These are phyloP conservation scores for Parnassius apollo DNA, from an alignment of 2,888 invertebrate genomes.

Conservation along the genomic window DNA sequence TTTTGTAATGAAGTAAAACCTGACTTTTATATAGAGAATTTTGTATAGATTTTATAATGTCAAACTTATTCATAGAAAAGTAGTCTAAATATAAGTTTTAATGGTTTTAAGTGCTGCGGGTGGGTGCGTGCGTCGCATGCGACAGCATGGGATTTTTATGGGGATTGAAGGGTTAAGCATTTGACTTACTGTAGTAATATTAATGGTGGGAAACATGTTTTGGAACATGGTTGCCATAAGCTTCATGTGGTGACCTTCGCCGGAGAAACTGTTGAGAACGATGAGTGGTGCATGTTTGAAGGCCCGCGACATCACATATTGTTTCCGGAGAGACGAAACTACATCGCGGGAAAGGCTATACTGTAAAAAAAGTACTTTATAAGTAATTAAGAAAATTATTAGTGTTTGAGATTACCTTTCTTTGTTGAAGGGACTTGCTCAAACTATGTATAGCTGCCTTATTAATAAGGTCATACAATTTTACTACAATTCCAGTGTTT, in stretches of 20 bases:
- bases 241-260: slow-evolving; percentile 93
- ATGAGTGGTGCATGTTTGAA: slow-evolving; percentile 95
- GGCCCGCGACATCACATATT: slow-evolving; percentile 89
- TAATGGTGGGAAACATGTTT: slow-evolving; percentile 99
- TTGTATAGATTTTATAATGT: too few relatives aligned
- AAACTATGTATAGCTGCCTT: too few relatives aligned
- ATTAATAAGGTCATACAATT: too few relatives aligned
- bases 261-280: slow-evolving; percentile 93
- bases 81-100: too few relatives aligned
- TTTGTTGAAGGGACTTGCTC: too few relatives aligned
- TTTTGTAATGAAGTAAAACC: too few relatives aligned
- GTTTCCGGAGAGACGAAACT: slow-evolving; percentile 90
- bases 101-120: too few relatives aligned
- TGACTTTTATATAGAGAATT: too few relatives aligned
- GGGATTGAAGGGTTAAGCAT: neutral
- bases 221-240: slow-evolving; percentile 98
- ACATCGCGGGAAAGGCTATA: slow-evolving; percentile 93
- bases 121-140: too few relatives aligned
- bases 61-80: too few relatives aligned
- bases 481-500: too few relatives aligned
- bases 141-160: too few relatives aligned
- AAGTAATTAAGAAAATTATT: neutral
- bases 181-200: slow-evolving; percentile 88
- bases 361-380: slow-evolving; percentile 35
- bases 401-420: neutral